These are phyloP conservation scores for Benthosema pterotum DNA, from an alignment of 2,797 vertebrate genomes.

Conservation along the genomic window DNA sequence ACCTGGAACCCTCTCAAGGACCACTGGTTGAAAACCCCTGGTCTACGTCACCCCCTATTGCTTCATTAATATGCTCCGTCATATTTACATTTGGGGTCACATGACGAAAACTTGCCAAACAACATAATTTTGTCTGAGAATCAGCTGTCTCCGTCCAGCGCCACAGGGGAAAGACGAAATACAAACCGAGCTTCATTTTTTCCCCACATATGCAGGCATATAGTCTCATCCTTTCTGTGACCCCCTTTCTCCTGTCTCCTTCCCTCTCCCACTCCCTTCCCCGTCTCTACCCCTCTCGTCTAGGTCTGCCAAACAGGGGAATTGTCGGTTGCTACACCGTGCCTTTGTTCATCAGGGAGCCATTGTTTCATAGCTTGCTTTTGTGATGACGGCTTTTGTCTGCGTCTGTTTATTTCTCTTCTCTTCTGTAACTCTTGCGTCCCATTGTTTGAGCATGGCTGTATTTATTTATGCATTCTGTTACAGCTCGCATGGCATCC, in stretches of 20 bases:
- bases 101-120: too few species aligned
- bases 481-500: constrained; percentile 19
- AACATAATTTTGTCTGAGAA: too few species aligned
- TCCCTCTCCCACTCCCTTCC: background rate
- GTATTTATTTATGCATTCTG: constrained; percentile 23
- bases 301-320: constrained; percentile 45
- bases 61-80: too few species aligned
- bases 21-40: too few species aligned
- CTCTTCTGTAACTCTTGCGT: constrained; percentile 37
- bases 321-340: constrained; percentile 49
- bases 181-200: background rate
- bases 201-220: constrained; percentile 2
- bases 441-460: constrained; percentile 33
- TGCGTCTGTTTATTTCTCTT: constrained; percentile 28
- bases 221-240: background rate
- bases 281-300: constrained; percentile 19
- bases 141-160: too few species aligned
- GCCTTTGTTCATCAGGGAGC: constrained; percentile 52
- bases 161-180: too few species aligned
- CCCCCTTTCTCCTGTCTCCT: background rate
- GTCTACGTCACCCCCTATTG: too few species aligned
- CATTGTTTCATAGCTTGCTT: constrained; percentile 57
- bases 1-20: too few species aligned
- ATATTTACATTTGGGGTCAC: too few species aligned
- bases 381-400: constrained; percentile 49